Evolutionary conservation across 1,140 invertebrate species (phyloP), one percentile per base, ranked within the genome.

Genomic region (Trichogramma pretiosum): DNA sequence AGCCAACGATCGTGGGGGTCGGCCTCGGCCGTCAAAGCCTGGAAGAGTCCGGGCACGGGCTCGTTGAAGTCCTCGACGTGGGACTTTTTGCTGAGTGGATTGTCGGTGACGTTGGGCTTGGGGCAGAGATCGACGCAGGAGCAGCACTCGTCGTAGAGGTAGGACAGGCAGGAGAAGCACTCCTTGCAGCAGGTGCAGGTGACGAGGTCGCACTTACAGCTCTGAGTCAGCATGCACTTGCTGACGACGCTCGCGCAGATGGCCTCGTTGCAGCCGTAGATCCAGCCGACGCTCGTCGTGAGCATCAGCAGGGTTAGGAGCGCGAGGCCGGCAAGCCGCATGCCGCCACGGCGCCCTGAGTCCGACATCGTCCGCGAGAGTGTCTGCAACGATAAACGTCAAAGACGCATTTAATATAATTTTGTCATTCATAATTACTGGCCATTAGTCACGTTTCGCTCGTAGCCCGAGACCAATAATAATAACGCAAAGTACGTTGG

Each of bases 71-170:
- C 86, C 63, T 93, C 90, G 5, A 94, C 86, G 61, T 93, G 85
- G 4, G 88, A 93, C 48, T 88, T 82, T 59, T 81, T 83, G 32
- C 80, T 83, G 38, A 91, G 64, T 23, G 82, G 77, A 52, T 73
- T 76, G 33, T 79, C 74, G 7, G 85, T 84, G 57, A 83, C 75
- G 62, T 89, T 89, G 19, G 83, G 81, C 62, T 89, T 88, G 1
- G 89, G 89, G 69, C 92, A 96, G 63, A 95, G 80, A 61, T 93
- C 86, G 56, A 96, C 87, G 77, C 93, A 97, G 34, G 89, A 92
- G 63, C 93, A 97, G 68, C 93, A 96, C 67, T 96, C 90, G 52
- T 81, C 83, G 63, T 92, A 96, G 7, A 94, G 72, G 56, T 88
- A 83, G 53, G 85, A 85, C 18, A 96, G 75, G 61, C 93, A 97